Evolutionary conservation across 2,888 invertebrate species (phyloP), one percentile per base, ranked within the genome.

Genomic region (Xylocampa areola): DNA sequence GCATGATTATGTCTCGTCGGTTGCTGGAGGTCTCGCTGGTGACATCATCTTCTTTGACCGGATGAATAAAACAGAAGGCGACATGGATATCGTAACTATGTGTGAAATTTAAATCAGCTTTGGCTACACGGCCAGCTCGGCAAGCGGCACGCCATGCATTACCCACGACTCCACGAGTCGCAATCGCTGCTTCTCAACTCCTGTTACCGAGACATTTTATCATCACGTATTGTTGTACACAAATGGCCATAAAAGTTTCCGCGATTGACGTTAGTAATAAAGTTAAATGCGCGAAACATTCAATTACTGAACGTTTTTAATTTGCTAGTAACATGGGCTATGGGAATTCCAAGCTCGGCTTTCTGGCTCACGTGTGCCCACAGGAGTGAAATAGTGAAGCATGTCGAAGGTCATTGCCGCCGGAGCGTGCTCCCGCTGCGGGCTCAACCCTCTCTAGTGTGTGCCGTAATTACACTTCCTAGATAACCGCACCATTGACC

Each of bases 1-100:
- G 49, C 32, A 71, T 66, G 52, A 73, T 76, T 76, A 64, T 63
- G 59, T 68, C 58, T 51, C 43, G 43, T 50, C 40, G 47, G 45
- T 68, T 55, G 59, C 49, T 62, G 69, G 58, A 69, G 73, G 68
- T 77, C 68, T 67, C 47, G 32, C 49, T 54, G 63, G 73, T 84
- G 82, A 82, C 84, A 82, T 84, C 81, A 86, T 82, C 80, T 79
- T 83, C 76, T 83, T 81, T 76, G 79, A 76, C 79, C 78, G 71
- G 63, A 81, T 85, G 81, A 84, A 84, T 85, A 85, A 85, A 84
- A 86, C 84, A 86, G 76, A 77, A 81, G 80, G 75, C 76, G 61
- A 73, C 55, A 65, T 68, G 68, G 64, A 73, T 73, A 77, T 78
- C 66, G 74, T 13, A 67, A 71, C 60, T 79, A 75, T 76, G 81